A percentile compares a stretch with the other conserved stretches of the same genome.
Conservation (phyloP, 30 jellyfish, hydroid and myxozoan genomes). For the Pelagia noctiluca region DNA sequence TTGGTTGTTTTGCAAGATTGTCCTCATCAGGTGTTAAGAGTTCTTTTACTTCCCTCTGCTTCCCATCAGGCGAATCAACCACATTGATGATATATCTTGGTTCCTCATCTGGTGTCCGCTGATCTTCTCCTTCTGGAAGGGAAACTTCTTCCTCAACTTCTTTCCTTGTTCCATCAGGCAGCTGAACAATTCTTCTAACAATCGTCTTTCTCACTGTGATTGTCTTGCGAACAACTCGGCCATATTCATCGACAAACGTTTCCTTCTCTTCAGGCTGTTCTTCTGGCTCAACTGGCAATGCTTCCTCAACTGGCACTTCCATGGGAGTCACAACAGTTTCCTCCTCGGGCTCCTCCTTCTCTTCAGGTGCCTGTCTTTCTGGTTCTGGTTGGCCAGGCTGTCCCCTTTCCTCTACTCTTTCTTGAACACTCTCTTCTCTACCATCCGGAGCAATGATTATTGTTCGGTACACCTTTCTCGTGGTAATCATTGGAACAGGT, state of each 20-base stretch:
- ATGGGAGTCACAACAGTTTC: neutral
- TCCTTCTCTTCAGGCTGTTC: too few species aligned
- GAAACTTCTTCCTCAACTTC: conserved; percentile 77
- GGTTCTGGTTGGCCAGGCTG: too few species aligned
- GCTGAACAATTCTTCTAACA: conserved; percentile 52
- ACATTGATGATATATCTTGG: too few species aligned
- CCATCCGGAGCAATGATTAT: conserved; percentile 51
- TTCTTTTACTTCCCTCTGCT: too few species aligned
- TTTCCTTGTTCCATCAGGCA: conserved; percentile 79
- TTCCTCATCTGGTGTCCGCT: conserved; percentile 43
- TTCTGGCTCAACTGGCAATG: neutral
- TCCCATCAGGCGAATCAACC: too few species aligned
- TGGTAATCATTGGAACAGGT: conserved; percentile 26
- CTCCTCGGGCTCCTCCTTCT: neutral
- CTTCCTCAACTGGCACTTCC: neutral
- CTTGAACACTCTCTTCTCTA: conserved; percentile 37
- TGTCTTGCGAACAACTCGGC: conserved; percentile 36
- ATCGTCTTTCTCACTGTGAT: conserved; percentile 58
- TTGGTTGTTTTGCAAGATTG: too few species aligned
- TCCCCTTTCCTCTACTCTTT: conserved; percentile 40
- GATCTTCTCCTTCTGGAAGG: conserved; percentile 15
- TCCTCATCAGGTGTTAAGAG: conserved; percentile 37
- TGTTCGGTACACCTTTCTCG: conserved; percentile 33
- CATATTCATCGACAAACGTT: conserved; percentile 18
- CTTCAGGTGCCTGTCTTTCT: too few species aligned